These are phyloP conservation scores for Holocentrus rufus DNA, from an alignment of 2,797 vertebrate genomes.

Conservation along the genomic window DNA sequence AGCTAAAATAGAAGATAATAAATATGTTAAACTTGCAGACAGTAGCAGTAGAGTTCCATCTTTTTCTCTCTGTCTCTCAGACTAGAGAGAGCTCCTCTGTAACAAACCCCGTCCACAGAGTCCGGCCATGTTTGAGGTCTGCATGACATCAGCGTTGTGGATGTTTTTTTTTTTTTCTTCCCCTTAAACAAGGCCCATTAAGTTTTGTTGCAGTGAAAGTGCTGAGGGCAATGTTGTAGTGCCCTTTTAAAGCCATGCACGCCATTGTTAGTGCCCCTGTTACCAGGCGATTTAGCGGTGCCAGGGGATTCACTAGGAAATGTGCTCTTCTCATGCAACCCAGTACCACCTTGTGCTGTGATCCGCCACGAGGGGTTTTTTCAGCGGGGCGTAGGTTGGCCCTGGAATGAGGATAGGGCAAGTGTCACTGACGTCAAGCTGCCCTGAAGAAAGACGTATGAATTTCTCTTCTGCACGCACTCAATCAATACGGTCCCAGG, in stretches of 20 bases:
- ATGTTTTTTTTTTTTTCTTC: slow-evolving; percentile 72
- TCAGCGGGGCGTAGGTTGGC: slow-evolving; percentile 55
- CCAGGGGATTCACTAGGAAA: slow-evolving; percentile 79
- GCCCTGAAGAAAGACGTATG: slow-evolving; percentile 43
- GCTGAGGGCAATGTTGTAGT: slow-evolving; percentile 78
- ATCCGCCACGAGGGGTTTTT: slow-evolving; percentile 49
- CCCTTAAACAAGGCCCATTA: slow-evolving; percentile 79
- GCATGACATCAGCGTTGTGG: slow-evolving; percentile 81
- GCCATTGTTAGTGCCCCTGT: slow-evolving; percentile 77
- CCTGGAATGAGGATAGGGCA: slow-evolving; percentile 58
- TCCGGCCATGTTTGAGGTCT: slow-evolving; percentile 68
- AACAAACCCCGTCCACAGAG: slow-evolving; percentile 59
- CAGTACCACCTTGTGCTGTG: slow-evolving; percentile 60
- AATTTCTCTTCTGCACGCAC: slow-evolving; percentile 69
- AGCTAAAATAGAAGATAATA: no score
- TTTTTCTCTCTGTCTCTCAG: background rate
- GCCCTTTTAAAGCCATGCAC: slow-evolving; percentile 81
- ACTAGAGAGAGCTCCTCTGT: slow-evolving; percentile 16
- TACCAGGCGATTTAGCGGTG: slow-evolving; percentile 78
- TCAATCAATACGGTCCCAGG: slow-evolving; percentile 46
- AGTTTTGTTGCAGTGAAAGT: slow-evolving; percentile 82
- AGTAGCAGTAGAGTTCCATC: background rate
- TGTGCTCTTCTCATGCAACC: slow-evolving; percentile 85
- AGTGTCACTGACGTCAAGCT: slow-evolving; percentile 73
- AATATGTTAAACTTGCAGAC: no score